Conservation (phyloP, 2,797 vertebrate species). For the Enteromius treurensis region DNA sequence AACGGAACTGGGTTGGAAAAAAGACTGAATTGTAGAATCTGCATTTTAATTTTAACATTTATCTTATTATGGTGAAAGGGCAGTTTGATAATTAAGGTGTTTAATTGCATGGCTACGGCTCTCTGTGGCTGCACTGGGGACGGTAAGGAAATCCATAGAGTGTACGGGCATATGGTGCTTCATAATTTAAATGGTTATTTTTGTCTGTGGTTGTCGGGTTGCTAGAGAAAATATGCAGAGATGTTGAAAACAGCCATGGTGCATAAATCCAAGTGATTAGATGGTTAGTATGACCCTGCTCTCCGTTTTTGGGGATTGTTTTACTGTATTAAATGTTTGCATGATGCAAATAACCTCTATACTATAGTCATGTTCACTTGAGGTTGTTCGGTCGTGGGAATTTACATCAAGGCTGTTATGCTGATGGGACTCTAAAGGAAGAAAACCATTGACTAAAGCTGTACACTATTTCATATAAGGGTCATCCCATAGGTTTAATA, state of each 20-base stretch:
- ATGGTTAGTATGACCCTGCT: not conserved
- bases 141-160: conserved; percentile 45
- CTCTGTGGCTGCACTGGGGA: conserved; percentile 51
- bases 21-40: conserved; percentile 35
- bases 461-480: not conserved
- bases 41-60: conserved; percentile 61
- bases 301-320: conserved; percentile 22
- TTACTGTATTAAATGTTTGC: not conserved
- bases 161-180: conserved; percentile 50
- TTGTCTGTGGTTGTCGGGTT: conserved; percentile 46
- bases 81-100: conserved; percentile 61
- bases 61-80: conserved; percentile 54
- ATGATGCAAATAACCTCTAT: conserved; percentile 7
- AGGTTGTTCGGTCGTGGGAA: not conserved
- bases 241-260: conserved; percentile 35
- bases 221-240: conserved; percentile 38
- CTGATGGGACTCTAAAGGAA: not conserved
- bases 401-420: not conserved
- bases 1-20: conserved; percentile 43
- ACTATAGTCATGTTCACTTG: not conserved
- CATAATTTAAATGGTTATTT: conserved; percentile 60
- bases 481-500: not conserved
- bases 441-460: not conserved
- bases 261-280: conserved; percentile 22
- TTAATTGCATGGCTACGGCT: conserved; percentile 52